Evolutionary conservation across 2,888 invertebrate genomes (phyloP), one percentile per base, ranked within the genome.

Genomic region (Boloria euphrosyne): DNA sequence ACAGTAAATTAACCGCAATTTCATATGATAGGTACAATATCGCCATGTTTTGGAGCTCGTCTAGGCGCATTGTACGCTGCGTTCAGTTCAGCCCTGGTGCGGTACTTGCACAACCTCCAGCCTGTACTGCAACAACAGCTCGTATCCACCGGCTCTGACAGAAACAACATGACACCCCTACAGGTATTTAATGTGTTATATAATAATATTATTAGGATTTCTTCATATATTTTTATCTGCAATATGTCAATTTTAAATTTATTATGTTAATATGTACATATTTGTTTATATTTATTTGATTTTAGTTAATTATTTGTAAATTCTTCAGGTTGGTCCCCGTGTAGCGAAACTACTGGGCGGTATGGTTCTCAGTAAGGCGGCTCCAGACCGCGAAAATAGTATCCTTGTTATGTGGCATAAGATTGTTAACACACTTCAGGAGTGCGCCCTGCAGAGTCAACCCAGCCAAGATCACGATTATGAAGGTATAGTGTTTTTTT

Each of bases 401-500:
- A 97, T 98, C 74, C 95, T 98, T 50, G 95, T 96, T 60, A 97
- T 98, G 82, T 98, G 98, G 98, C 96, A 97, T 83, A 94, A 97
- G 80, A 93, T 98, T 17, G 95, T 98, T 13, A 96, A 96, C 78
- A 98, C 98, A 0, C 90, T 99, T 65, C 97, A 97, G 5, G 97
- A 97, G 80, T 97, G 96, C 76, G 96, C 98, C 10, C 89, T 96
- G 73, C 95, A 95, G 81, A 84, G 93, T 17, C 93, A 93, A 51
- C 93, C 94, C 1, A 90, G 93, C 0, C 93, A 93, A 72, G 96
- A 96, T 76, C 93, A 94, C 38, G 96, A 96, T 78, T 95, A 94
- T 80, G 96, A 96, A 93, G 95, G 95, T 95, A 77, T 13, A 13
- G 0, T 43, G 1, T 22, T 22, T 22, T 22, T 22, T 22, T 22